Evolutionary conservation across 2,113 vertebrate genomes (phyloP), one percentile per base, ranked within the genome.

Genomic region (Pluvianellus socialis): DNA sequence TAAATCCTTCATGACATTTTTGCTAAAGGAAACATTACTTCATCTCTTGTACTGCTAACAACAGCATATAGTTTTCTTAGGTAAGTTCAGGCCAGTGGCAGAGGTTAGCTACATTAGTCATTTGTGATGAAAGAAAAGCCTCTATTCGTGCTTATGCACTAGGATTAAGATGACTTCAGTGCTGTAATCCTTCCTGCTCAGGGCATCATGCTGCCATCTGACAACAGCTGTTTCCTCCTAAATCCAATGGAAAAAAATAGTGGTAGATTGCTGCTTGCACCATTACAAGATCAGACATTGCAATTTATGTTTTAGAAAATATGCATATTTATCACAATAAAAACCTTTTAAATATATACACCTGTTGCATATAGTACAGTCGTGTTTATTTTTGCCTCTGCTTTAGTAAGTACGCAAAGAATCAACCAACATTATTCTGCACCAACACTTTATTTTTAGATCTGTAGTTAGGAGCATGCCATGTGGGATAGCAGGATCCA

Each of bases 81-180:
- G 45, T 87, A 73, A 83, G 45, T 79, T 88, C 53, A 88, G 49
- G 49, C 62, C 19, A 38, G 49, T 79, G 90, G 68, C 81, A 91
- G 38, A 77, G 77, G 50, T 93, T 90, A 87, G 81, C 62, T 56
- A 53, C 38, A 33, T 92, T 88, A 96, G 71, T 76, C 74, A 83
- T 88, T 79, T 93, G 70, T 70, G 71, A 45, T 93, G 87, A 71
- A 93, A 83, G 87, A 79, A 95, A 90, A 95, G 66, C 58, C 61
- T 89, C 44, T 90, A 24, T 92, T 91, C 81, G 50, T 79, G 56
- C 80, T 89, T 74, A n/a, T 68, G 61, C 52, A 45, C 9, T 62
- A 42, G 86, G 71, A 91, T 96, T 92, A 94, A 86, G 66, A 87
- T 92, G 52, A 94, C 52, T 94, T 40, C 66, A 87, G 84, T 85